Evolutionary conservation across 1,140 invertebrate genomes (phyloP), one percentile per base, ranked within the genome.

Genomic region (Luehdorfia chinensis): DNA sequence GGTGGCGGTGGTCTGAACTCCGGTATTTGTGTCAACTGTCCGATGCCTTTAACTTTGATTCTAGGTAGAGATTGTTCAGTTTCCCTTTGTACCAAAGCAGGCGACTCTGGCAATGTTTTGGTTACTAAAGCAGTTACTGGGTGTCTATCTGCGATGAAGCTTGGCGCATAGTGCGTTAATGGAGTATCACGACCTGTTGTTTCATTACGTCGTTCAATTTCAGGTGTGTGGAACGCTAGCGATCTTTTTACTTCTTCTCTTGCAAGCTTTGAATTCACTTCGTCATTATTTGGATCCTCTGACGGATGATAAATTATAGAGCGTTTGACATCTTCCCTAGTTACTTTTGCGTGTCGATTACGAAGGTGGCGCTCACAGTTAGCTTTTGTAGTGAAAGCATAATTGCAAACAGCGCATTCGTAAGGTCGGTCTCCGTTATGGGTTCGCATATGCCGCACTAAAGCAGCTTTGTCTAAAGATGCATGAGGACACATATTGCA

Each of bases 351-450:
- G 69, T 99, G 97, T 1, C 95, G 88, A 88, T 98, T 95, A 69
- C 96, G 88, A 71, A 98, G 88, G 88, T 99, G 95, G 0, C 95
- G 84, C 77, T 96, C 95, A 67, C 95, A 96, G 61, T 96, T 96
- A 0, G 94, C 92, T 83, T 98, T 98, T 0, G 97, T 99, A 1
- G 97, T 98, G 78, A 98, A 99, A 1, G 96, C 96, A 63, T 96
- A 98, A 61, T 96, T 95, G 79, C 97, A 99, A 1, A 98, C 90
- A 0, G 92, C 91, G 69, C 97, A 98, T 70, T 98, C 95, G 68
- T 96, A 99, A 0, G 97, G 97, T 2, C 96, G 89, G 64, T 98
- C 96, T 0, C 97, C 97, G 69, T 97, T 98, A 84, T 98, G 97
- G 1, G 94, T 94, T 55, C 96, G 89, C 91, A 98, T 93, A 75